phyloP scores from a whole-genome alignment of 30 jellyfish, hydroid and myxozoan genomes.

The Hydra vulgaris region DNA sequence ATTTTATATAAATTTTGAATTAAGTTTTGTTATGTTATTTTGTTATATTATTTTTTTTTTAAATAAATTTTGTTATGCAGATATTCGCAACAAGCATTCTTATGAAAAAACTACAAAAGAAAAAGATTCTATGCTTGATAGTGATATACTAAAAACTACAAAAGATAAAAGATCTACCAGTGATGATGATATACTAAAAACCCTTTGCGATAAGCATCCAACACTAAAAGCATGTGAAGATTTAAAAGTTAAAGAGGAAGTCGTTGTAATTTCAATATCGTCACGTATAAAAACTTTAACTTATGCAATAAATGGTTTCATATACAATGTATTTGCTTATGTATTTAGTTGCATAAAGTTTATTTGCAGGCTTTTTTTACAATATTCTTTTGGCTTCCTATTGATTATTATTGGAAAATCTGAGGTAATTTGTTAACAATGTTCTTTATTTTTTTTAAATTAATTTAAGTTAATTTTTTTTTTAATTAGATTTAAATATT shows the following conservation, averaged over 20 bases:
- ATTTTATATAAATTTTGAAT: too few relatives aligned
- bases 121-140: too few relatives aligned
- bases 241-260: neutral
- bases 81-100: too few relatives aligned
- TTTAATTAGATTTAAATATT: too few relatives aligned
- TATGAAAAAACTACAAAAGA: too few relatives aligned
- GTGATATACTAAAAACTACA: neutral
- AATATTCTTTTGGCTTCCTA: conserved; percentile 7
- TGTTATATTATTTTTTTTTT: too few relatives aligned
- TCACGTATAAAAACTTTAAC: conserved; percentile 15
- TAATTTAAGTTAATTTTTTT: too few relatives aligned
- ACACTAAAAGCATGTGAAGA: conserved; percentile 47
- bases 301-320: neutral
- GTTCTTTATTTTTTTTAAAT: neutral
- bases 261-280: neutral
- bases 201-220: conserved; percentile 54
- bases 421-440: conserved; percentile 2
- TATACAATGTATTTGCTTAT: conserved; percentile 8
- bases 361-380: neutral
- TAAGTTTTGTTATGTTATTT: too few relatives aligned
- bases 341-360: conserved; percentile 1
- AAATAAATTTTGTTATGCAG: too few relatives aligned
- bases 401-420: conserved; percentile 7
- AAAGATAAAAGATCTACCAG: neutral
- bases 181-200: conserved; percentile 8